phyloP scores from a whole-genome alignment of 2,113 vertebrate genomes.

The Natator depressus region DNA sequence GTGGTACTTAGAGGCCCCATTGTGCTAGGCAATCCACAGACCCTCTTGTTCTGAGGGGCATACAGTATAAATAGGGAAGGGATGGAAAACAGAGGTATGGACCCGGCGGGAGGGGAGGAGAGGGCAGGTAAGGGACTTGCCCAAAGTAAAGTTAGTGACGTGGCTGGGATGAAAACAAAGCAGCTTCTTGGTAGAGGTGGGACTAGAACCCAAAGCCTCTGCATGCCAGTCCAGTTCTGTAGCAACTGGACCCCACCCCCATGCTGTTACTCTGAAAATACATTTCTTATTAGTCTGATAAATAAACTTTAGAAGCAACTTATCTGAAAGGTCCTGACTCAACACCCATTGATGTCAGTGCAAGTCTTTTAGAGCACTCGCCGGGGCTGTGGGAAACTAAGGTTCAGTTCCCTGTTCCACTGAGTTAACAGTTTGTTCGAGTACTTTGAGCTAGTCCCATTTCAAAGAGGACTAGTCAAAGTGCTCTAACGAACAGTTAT shows the following conservation, averaged over 20 bases:
- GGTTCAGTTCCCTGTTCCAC: no score
- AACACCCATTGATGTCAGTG: not conserved
- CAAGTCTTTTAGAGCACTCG: not conserved
- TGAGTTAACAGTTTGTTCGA: not conserved
- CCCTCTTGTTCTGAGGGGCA: not conserved
- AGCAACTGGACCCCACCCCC: not conserved
- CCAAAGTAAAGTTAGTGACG: constrained; percentile 49
- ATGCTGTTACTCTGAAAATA: not conserved
- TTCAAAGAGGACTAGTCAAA: not conserved
- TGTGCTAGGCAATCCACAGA: not conserved
- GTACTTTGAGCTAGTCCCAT: not conserved
- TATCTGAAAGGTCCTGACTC: not conserved
- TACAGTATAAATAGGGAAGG: constrained; percentile 37
- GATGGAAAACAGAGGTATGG: constrained; percentile 43
- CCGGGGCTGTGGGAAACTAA: no score
- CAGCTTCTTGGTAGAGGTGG: not conserved
- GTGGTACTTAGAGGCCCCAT: not conserved
- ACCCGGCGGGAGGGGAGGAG: not conserved
- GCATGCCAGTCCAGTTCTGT: not conserved
- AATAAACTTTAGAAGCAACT: constrained; percentile 1
- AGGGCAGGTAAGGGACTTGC: constrained; percentile 51
- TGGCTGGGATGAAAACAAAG: constrained; percentile 29
- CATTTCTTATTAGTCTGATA: constrained; percentile 34
- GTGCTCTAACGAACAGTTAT: not conserved
- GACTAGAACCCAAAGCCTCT: not conserved